Base-by-base conservation (phyloP, 1,140 invertebrate genomes). In the Monochamus saltuarius region DNA sequence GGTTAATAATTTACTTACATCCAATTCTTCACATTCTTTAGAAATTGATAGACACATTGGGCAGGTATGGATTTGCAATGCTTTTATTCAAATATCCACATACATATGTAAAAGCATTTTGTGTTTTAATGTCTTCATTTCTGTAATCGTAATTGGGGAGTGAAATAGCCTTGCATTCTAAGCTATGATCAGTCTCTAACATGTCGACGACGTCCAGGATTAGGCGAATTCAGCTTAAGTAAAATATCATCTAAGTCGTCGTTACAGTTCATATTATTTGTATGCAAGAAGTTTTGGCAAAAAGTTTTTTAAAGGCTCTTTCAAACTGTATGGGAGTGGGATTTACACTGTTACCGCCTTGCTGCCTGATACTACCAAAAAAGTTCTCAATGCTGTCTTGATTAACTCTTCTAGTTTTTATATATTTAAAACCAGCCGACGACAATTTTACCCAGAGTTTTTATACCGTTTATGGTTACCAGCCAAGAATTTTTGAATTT, bases 81-180 rank as follows among this genome's bases (percentile, higher is more conserved):
- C n/a, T 47, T 61, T 55, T 61, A 4, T 55, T 22, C 47, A 55
- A 55, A 40, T 61, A 61, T 22, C 51, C 59, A 34, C 59, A 61
- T 29, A 56, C 46, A 61, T 61, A 52, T 1, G 1, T n/a, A n/a
- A 59, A 59, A 4, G 45, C 56, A 35, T 56, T 47, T 40, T 56
- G 42, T 0, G 2, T 56, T 14, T 35, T n/a, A 1, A 56, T 35
- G 3, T 39, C 40, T 47, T 59, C 57, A 34, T 45, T 34, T 34
- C 50, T 36, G 45, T 59, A 59, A 16, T 22, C 34, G 22, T 22
- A 59, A 35, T 59, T 35, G 8, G 37, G 57, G 6, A 57, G 43
- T 3, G 55, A n/a, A n/a, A n/a, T n/a, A n/a, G n/a, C n/a, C n/a
- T n/a, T n/a, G n/a, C n/a, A n/a, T n/a, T n/a, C n/a, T n/a, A n/a